Conservation (phyloP, 1,140 invertebrate genomes). For the Lanistes nyassanus region DNA sequence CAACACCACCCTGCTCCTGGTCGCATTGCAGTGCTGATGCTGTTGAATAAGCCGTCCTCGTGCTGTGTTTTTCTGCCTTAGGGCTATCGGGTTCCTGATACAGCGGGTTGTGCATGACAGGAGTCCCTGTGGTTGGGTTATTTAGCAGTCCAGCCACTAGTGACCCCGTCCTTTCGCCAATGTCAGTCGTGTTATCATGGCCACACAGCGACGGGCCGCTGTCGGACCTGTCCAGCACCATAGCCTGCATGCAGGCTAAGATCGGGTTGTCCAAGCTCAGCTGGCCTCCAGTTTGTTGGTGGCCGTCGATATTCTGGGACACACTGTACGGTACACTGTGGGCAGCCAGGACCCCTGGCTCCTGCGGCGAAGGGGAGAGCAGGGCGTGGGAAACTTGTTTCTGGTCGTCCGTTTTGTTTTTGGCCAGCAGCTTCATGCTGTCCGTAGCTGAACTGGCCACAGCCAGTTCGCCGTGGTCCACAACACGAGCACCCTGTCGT, state of each 20-base stretch:
- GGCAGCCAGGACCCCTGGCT: neutral
- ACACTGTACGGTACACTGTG: too few relatives aligned
- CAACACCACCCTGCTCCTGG: too few relatives aligned
- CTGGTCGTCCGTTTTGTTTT: slow-evolving; percentile 38
- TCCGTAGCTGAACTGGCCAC: slow-evolving; percentile 26
- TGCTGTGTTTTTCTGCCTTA: neutral
- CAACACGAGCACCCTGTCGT: too few relatives aligned
- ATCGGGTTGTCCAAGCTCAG: slow-evolving; percentile 24
- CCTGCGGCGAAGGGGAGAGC: neutral
- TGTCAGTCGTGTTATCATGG: neutral
- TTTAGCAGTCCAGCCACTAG: neutral
- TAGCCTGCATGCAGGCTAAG: slow-evolving; percentile 29
- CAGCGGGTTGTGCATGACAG: slow-evolving; percentile 18
- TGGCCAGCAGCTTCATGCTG: slow-evolving; percentile 34
- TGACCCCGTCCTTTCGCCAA: neutral
- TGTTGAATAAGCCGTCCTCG: too few relatives aligned
- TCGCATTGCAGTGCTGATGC: too few relatives aligned
- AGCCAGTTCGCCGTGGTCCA: neutral
- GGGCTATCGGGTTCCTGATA: slow-evolving; percentile 7
- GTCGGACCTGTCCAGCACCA: slow-evolving; percentile 20
- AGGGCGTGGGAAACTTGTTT: slow-evolving; percentile 14
- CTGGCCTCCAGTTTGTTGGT: too few relatives aligned
- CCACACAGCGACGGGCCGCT: neutral
- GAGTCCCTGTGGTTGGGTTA: neutral
- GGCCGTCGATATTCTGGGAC: too few relatives aligned